phyloP scores from a whole-genome alignment of 2,797 vertebrate genomes.

The Halcyon chelicuti region DNA sequence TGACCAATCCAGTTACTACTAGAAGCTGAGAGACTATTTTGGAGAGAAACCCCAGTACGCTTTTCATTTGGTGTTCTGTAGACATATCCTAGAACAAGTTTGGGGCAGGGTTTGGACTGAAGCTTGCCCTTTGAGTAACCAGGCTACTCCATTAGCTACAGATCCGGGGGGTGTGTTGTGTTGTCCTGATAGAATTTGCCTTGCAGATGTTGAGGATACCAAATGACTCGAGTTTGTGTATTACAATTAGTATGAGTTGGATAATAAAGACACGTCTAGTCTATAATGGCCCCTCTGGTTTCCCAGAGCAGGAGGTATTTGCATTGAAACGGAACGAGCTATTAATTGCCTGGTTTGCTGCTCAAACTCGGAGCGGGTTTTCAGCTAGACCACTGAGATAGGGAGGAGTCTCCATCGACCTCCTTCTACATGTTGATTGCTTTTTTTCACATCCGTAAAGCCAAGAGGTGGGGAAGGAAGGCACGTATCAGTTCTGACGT shows the following conservation, averaged over 20 bases:
- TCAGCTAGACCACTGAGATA: background rate
- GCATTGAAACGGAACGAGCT: background rate
- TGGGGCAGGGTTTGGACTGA: background rate
- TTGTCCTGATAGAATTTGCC: background rate
- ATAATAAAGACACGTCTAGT: background rate
- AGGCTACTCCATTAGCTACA: fast-evolving
- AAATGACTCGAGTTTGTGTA: background rate
- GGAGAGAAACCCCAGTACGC: background rate
- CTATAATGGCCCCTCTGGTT: background rate
- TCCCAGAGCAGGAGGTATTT: background rate
- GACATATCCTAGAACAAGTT: background rate
- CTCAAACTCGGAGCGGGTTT: background rate
- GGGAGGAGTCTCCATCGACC: background rate
- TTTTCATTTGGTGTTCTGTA: background rate
- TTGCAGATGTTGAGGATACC: background rate
- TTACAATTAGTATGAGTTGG: background rate
- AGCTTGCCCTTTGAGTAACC: background rate
- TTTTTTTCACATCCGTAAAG: background rate
- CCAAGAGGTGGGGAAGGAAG: background rate
- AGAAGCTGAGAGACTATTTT: background rate
- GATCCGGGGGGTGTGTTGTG: fast-evolving
- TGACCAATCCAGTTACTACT: background rate
- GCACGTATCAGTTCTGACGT: fast-evolving
- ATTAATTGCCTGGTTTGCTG: background rate
- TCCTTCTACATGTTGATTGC: background rate